phyloP scores from a whole-genome alignment of 35 echinoderm and acorn worm genomes.

The Ptychodera flava region DNA sequence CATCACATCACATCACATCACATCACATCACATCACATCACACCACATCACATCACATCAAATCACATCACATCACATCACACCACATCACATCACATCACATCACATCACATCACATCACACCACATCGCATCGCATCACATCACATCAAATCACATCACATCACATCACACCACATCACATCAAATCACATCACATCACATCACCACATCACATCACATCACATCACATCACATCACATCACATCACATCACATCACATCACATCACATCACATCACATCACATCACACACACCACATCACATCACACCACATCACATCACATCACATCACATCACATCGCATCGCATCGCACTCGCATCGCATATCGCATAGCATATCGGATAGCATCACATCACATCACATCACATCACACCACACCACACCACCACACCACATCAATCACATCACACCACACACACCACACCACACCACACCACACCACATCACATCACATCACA shows the following conservation, averaged over 20 bases:
- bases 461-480: constrained; percentile 8
- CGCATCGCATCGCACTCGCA: constrained; percentile 4
- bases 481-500: constrained; percentile 9
- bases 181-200: constrained; percentile 25
- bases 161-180: constrained; percentile 26
- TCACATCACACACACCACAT: constrained; percentile 25
- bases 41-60: too few species aligned
- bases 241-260: constrained; percentile 34
- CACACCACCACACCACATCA: constrained; percentile 2
- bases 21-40: too few species aligned
- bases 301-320: constrained; percentile 26
- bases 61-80: constrained; percentile 29
- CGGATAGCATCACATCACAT: constrained; percentile 3
- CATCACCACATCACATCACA: constrained; percentile 10
- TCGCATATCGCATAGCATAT: neutral
- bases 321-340: constrained; percentile 26
- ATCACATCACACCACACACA: neutral
- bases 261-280: constrained; percentile 32
- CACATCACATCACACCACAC: constrained; percentile 13
- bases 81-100: constrained; percentile 21
- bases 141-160: constrained; percentile 25
- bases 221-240: constrained; percentile 34
- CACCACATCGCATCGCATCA: constrained; percentile 26
- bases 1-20: constrained; percentile 40
- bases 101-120: constrained; percentile 30